Evolutionary conservation across 1,140 invertebrate species (phyloP), one percentile per base, ranked within the genome.

Genomic region (Diprion similis): DNA sequence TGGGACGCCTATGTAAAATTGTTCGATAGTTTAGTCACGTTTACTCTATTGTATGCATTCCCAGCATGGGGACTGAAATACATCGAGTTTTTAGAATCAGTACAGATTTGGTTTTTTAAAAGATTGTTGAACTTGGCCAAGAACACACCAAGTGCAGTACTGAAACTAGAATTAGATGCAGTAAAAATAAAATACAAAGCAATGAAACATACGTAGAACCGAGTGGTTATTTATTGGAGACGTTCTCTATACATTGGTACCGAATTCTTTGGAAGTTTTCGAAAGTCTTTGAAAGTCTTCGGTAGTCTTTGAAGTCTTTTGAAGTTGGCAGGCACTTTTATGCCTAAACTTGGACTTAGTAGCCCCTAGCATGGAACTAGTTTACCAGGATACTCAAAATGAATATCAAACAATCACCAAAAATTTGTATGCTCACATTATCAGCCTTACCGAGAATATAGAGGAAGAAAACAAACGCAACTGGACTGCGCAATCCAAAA

Each of bases 11-110:
- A 64, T 17, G 10, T 70, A 17, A 70, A 64, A 46, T 37, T 74
- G 7, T 74, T 74, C n/a, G 65, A 70, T 13, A n/a, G 47, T 11
- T 18, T 70, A 10, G 51, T 70, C 10, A 24, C 17, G 17, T 70
- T 68, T 1, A 74, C 73, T 13, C 24, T 70, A 8, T 10, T 70
- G 9, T 74, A 74, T 46, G 68, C 59, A 6, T 17, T 64, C 13
- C 68, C 73, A 1, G 68, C 45, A 4, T 74, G 67, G 68, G 73
- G 46, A 10, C 51, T 74, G 1, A 70, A 68, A 65, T 73, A 73
- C 46, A n/a, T 45, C 37, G 8, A 15, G 11, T 8, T 15, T 8
- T 45, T 73, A 8, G 71, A 73, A 24, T 13, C 13, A 45, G 11
- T 18, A 3, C 71, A 73, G 67, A 13, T 46, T 18, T 37, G 37